Evolutionary conservation across 1,140 invertebrate genomes (phyloP).

Genomic region (Bactericera cockerelli): DNA sequence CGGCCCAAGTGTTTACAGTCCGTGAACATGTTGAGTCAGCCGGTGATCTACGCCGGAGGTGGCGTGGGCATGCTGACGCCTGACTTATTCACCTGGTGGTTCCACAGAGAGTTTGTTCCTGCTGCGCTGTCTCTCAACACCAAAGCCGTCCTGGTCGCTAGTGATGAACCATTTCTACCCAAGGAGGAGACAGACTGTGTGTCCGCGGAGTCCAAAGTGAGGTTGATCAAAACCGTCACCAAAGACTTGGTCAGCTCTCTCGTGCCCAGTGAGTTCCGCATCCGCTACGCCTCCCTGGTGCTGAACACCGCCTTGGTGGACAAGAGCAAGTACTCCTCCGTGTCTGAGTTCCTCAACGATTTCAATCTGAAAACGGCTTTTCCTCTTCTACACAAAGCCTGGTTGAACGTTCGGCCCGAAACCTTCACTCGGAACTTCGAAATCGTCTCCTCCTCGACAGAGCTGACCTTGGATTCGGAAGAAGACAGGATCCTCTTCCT

Average conservation of each 20-base stretch:
- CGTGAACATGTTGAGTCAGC: conserved; percentile 38
- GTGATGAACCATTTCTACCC: conserved; percentile 22
- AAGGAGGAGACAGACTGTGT: conserved; percentile 28
- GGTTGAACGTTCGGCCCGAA: conserved; percentile 32
- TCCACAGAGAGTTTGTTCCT: conserved; percentile 34
- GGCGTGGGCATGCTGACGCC: conserved; percentile 32
- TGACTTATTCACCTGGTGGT: conserved; percentile 38
- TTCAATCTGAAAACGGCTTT: conserved; percentile 36
- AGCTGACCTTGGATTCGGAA: conserved; percentile 20
- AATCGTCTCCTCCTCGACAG: conserved; percentile 14
- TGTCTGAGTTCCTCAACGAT: conserved; percentile 26
- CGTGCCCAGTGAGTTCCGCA: conserved; percentile 30
- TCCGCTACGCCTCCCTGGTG: conserved; percentile 29
- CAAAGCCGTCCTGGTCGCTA: conserved; percentile 31
- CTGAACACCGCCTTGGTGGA: conserved; percentile 22
- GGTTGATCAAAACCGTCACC: conserved; percentile 27
- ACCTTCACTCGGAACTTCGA: conserved; percentile 30
- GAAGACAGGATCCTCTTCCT: conserved; percentile 26
- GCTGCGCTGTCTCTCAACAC: conserved; percentile 34
- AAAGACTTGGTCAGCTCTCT: conserved; percentile 27
- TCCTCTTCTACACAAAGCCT: conserved; percentile 33
- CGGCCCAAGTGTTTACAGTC: conserved; percentile 31
- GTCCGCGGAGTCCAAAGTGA: conserved; percentile 29
- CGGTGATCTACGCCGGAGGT: conserved; percentile 37
- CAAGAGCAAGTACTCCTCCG: conserved; percentile 17